Evolutionary conservation across 2,797 vertebrate genomes (phyloP).

Genomic region (Galaxias olidus): DNA sequence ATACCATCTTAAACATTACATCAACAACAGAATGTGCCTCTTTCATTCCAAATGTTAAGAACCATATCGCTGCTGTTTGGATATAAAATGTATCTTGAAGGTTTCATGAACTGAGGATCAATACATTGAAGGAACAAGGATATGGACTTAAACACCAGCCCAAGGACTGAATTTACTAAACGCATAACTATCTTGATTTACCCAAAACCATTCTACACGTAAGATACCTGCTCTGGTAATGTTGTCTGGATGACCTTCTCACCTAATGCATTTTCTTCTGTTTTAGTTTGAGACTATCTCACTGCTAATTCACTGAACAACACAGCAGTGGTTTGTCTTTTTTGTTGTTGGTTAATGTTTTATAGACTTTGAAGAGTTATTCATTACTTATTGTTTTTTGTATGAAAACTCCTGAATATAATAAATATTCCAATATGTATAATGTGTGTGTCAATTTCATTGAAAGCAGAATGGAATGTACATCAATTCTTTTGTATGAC

Average conservation of each 20-base stretch:
- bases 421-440: slow-evolving; percentile 47
- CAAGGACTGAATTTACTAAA: background rate
- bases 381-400: slow-evolving; percentile 26
- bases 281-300: slow-evolving; percentile 1
- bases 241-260: background rate
- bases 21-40: slow-evolving; percentile 1
- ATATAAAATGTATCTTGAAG: too few relatives aligned
- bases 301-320: slow-evolving; percentile 14
- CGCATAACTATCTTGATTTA: too few relatives aligned
- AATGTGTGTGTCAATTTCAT: too few relatives aligned
- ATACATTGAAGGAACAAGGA: background rate
- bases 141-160: background rate
- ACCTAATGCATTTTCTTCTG: background rate
- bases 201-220: too few relatives aligned
- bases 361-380: slow-evolving; percentile 15
- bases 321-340: slow-evolving; percentile 1
- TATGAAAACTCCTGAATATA: slow-evolving; percentile 28
- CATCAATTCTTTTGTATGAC: background rate
- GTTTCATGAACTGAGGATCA: background rate
- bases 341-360: slow-evolving; percentile 15
- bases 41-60: slow-evolving; percentile 16
- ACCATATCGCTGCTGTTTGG: background rate
- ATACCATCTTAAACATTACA: slow-evolving; percentile 1
- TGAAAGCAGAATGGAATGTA: too few relatives aligned
- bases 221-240: slow-evolving; percentile 2